phyloP scores from a whole-genome alignment of 2,113 vertebrate genomes.

The Malurus melanocephalus region DNA sequence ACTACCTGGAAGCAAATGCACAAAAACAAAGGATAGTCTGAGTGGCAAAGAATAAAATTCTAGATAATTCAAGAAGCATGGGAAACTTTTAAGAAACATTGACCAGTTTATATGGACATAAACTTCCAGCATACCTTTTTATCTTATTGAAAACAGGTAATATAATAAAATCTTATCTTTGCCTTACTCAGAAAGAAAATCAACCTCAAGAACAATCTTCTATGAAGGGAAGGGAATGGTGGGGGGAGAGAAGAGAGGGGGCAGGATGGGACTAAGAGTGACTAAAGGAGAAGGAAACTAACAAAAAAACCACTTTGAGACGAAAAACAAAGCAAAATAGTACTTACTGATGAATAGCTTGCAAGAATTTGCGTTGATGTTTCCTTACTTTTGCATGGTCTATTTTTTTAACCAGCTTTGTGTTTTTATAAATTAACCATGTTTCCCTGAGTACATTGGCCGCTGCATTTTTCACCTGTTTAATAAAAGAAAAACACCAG shows the following conservation, averaged over 20 bases:
- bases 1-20: background rate
- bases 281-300: background rate
- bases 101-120: background rate
- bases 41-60: background rate
- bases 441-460: slow-evolving; percentile 99
- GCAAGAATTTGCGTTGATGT: slow-evolving; percentile 98
- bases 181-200: background rate
- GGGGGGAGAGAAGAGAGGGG: accelerated
- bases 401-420: slow-evolving; percentile 98
- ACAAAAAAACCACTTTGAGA: background rate
- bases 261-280: background rate
- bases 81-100: background rate
- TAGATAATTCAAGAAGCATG: background rate
- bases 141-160: background rate
- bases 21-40: background rate
- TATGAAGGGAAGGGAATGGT: background rate
- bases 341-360: slow-evolving; percentile 99
- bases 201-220: background rate
- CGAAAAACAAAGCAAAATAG: slow-evolving; percentile 26
- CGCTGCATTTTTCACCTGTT: slow-evolving; percentile 98
- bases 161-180: background rate
- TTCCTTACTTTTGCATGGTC: slow-evolving; percentile 98
- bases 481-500: slow-evolving; percentile 53
- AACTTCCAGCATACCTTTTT: background rate
- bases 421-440: slow-evolving; percentile 99